These are phyloP conservation scores for Melanaphis sacchari DNA, from an alignment of 1,140 invertebrate species.

Conservation along the genomic window DNA sequence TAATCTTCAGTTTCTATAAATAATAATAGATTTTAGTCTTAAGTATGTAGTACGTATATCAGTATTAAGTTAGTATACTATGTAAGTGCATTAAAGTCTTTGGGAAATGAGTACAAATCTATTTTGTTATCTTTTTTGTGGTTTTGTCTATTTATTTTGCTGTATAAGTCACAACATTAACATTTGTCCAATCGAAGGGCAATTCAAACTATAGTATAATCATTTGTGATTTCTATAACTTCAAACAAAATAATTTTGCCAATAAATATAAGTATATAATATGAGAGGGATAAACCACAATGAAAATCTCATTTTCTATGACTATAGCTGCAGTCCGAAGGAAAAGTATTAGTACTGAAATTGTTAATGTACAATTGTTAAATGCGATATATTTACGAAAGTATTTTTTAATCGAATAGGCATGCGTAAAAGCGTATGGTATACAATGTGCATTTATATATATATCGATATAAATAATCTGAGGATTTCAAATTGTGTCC, in stretches of 20 bases:
- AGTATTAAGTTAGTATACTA: not conserved
- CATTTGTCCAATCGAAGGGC: not conserved
- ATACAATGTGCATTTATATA: not conserved
- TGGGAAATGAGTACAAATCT: not conserved
- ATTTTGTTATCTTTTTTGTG: not conserved
- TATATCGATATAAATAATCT: too few relatives aligned
- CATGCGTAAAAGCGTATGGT: not conserved
- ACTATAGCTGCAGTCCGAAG: not conserved
- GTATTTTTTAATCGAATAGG: constrained; percentile 5
- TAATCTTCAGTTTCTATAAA: not conserved
- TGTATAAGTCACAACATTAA: not conserved
- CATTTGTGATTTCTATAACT: not conserved
- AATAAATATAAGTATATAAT: not conserved
- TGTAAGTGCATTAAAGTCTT: constrained; percentile 14
- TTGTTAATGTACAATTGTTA: not conserved
- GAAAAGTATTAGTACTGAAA: not conserved
- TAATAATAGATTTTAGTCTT: not conserved
- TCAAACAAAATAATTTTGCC: not conserved
- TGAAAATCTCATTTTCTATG: not conserved
- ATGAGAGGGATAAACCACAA: not conserved
- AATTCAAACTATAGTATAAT: not conserved
- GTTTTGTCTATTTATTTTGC: not conserved
- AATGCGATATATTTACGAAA: not conserved
- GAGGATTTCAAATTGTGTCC: not conserved
- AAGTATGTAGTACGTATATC: not conserved